Conservation (phyloP, 2,888 invertebrate genomes). For the Limnephilus marmoratus region DNA sequence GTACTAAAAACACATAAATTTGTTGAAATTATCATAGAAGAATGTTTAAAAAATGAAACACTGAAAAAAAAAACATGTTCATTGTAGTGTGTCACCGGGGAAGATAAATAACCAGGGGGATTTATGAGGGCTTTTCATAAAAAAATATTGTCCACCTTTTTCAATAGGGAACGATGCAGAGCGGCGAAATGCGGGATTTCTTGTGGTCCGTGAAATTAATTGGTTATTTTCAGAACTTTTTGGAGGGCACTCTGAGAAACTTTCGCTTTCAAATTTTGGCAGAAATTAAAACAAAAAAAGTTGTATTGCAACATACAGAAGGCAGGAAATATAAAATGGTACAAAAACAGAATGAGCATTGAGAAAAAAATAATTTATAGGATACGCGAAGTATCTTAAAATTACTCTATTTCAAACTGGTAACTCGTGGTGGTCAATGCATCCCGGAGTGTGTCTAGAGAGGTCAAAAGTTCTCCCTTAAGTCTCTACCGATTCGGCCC, state of each 20-base stretch:
- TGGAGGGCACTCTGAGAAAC: not conserved
- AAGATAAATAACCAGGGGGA: constrained; percentile 34
- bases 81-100: constrained; percentile 42
- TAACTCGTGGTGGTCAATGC: too few relatives aligned
- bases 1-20: constrained; percentile 31
- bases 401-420: too few relatives aligned
- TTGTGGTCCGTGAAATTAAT: constrained; percentile 51
- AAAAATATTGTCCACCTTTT: constrained; percentile 52
- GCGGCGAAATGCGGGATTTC: constrained; percentile 42
- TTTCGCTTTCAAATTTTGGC: not conserved
- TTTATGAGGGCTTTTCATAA: constrained; percentile 44
- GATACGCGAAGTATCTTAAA: too few relatives aligned
- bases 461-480: too few relatives aligned
- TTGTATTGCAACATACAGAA: too few relatives aligned
- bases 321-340: too few relatives aligned
- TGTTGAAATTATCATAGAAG: constrained; percentile 36
- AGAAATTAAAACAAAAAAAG: too few relatives aligned
- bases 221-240: constrained; percentile 26
- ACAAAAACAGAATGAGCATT: too few relatives aligned
- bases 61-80: constrained; percentile 41
- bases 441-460: too few relatives aligned
- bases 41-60: constrained; percentile 43
- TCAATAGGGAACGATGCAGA: constrained; percentile 37
- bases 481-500: too few relatives aligned
- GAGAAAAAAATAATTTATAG: too few relatives aligned